These are phyloP conservation scores for Trachelus troglodyta DNA, from an alignment of 2,888 invertebrate species.

Conservation along the genomic window DNA sequence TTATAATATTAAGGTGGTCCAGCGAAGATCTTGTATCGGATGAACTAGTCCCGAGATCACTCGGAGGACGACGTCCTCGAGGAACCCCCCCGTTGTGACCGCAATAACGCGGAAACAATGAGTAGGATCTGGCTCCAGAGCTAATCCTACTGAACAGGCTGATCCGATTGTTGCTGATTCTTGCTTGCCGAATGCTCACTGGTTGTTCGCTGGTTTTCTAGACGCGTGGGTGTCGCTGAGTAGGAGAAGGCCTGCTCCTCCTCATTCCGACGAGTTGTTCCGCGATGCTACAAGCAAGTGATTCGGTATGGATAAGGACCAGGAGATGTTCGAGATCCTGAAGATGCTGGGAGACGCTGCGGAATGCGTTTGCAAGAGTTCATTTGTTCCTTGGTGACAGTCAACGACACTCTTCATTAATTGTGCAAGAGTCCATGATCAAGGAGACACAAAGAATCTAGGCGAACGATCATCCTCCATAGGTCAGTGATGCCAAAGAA, in stretches of 20 bases:
- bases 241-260: not conserved
- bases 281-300: slow-evolving; percentile 22
- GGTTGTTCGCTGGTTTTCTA: not conserved
- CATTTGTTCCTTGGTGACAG: no score
- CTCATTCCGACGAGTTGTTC: not conserved
- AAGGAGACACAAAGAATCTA: no score
- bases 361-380: slow-evolving; percentile 31
- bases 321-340: slow-evolving; percentile 20
- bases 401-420: no score
- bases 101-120: not conserved
- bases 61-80: slow-evolving; percentile 3
- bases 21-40: slow-evolving; percentile 6
- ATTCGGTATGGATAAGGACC: slow-evolving; percentile 32
- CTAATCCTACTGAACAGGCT: not conserved
- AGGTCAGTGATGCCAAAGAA: no score
- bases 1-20: no score
- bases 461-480: no score
- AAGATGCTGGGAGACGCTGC: slow-evolving; percentile 17
- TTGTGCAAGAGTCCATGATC: no score
- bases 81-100: not conserved
- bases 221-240: not conserved
- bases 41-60: not conserved
- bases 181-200: no score
- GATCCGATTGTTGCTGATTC: not conserved
- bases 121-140: not conserved